phyloP scores from a whole-genome alignment of 2,888 invertebrate genomes.

The Diachrysia chrysitis region DNA sequence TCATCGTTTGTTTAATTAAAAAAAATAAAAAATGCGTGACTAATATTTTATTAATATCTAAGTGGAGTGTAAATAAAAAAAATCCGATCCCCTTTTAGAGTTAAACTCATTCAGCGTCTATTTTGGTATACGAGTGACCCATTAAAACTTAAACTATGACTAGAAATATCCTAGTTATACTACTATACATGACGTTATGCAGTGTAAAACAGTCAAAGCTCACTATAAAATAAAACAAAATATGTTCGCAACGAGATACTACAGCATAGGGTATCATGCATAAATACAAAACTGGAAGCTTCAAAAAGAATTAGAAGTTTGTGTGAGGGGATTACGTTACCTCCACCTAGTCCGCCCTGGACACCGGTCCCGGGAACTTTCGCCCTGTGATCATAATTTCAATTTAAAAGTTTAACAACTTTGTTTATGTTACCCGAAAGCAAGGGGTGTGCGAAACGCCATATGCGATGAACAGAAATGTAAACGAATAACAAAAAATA shows the following conservation, averaged over 20 bases:
- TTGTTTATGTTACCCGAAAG: slow-evolving; percentile 69
- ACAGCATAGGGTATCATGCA: slow-evolving; percentile 15
- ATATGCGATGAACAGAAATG: slow-evolving; percentile 39
- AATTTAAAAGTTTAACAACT: slow-evolving; percentile 77
- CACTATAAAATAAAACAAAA: too few relatives aligned
- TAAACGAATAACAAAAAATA: slow-evolving; percentile 26
- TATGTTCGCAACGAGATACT: slow-evolving; percentile 11
- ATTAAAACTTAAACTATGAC: too few relatives aligned
- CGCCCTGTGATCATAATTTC: slow-evolving; percentile 74
- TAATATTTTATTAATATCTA: too few relatives aligned
- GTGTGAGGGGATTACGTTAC: slow-evolving; percentile 57
- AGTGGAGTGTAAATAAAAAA: too few relatives aligned
- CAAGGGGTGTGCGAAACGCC: slow-evolving; percentile 57
- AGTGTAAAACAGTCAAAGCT: not conserved
- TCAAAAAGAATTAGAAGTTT: slow-evolving; percentile 51
- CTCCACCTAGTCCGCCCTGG: slow-evolving; percentile 51
- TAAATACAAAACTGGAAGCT: slow-evolving; percentile 45
- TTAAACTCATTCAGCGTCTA: too few relatives aligned
- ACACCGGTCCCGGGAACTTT: slow-evolving; percentile 68
- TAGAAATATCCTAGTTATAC: too few relatives aligned
- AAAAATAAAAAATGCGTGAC: too few relatives aligned
- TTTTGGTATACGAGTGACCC: too few relatives aligned
- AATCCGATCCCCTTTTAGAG: too few relatives aligned
- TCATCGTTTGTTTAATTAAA: too few relatives aligned
- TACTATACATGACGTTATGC: too few relatives aligned